These are phyloP conservation scores for Pampusana beccarii DNA, from an alignment of 2,113 vertebrate genomes.

Conservation along the genomic window DNA sequence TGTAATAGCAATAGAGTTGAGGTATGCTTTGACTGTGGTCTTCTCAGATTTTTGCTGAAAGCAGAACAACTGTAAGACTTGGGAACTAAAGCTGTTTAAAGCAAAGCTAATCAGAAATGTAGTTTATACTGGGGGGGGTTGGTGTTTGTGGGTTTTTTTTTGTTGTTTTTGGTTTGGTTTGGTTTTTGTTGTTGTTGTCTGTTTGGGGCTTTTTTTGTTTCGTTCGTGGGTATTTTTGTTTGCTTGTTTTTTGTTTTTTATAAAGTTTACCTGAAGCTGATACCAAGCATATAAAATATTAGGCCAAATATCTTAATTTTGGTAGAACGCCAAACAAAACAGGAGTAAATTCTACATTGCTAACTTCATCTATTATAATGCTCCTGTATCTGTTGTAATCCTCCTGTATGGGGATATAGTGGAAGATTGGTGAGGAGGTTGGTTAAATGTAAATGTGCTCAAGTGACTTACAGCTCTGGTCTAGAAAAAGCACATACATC, in stretches of 20 bases:
- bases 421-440: too few species aligned
- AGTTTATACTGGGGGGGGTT: neutral
- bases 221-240: too few species aligned
- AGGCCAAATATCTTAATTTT: neutral
- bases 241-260: neutral
- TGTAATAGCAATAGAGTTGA: neutral
- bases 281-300: neutral
- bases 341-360: neutral
- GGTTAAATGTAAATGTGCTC: too few species aligned
- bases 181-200: too few species aligned
- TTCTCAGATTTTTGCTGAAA: conserved; percentile 2
- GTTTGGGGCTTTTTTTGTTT: too few species aligned
- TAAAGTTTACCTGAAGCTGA: neutral
- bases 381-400: neutral
- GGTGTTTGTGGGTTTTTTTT: too few species aligned
- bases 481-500: too few species aligned
- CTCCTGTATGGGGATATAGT: neutral
- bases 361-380: neutral
- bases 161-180: too few species aligned
- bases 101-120: neutral
- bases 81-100: neutral
- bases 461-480: too few species aligned
- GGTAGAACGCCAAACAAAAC: neutral
- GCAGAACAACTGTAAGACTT: neutral
- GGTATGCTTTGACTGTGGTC: neutral